Evolutionary conservation across 2,797 vertebrate species (phyloP), one percentile per base, ranked within the genome.

Genomic region (Passerculus sandwichensis): DNA sequence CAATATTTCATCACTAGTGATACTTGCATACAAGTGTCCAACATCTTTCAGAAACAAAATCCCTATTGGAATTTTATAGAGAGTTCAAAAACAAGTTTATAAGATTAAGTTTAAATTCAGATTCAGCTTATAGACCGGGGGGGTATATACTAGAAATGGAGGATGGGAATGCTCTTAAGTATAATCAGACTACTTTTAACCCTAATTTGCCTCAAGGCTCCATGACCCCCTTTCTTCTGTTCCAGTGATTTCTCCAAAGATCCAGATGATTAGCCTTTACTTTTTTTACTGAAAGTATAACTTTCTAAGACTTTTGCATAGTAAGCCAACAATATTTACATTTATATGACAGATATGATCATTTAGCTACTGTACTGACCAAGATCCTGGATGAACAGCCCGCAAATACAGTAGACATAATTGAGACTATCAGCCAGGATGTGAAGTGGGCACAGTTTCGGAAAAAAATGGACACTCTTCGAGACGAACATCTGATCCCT

Each of bases 331-430:
- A 80, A 90, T 60, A 42, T 83, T 73, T 93, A 29, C 9, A 61
- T 60, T 94, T 94, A 20, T 78, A 18, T 77, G 29, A 54, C 98
- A 99, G 99, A 62, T 99, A 99, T 30, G 99, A 99, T 91, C 99
- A 99, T 95, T 97, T 99, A 59, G 98, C 98, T 53, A 95, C 94
- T 40, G 11, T 99, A 82, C 96, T 99, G 88, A 97, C 97, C 57
- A 99, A 98, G 95, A 97, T 99, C 91, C 98, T 99, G 98, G 98
- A 99, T 65, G 98, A 99, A 89, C 98, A 95, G 66, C 99, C 99
- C 13, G 57, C 96, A 47, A 97, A 99, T 87, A 97, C 93, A n/a
- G 98, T 98, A 73, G 99, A 99, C 61, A 97, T 99, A 90, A 91
- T 99, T 67, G 99, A 99, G 95, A 98, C 98, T 72, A 97, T 99